These are phyloP conservation scores for Gryllus longicercus DNA, from an alignment of 2,888 invertebrate genomes.

Conservation along the genomic window DNA sequence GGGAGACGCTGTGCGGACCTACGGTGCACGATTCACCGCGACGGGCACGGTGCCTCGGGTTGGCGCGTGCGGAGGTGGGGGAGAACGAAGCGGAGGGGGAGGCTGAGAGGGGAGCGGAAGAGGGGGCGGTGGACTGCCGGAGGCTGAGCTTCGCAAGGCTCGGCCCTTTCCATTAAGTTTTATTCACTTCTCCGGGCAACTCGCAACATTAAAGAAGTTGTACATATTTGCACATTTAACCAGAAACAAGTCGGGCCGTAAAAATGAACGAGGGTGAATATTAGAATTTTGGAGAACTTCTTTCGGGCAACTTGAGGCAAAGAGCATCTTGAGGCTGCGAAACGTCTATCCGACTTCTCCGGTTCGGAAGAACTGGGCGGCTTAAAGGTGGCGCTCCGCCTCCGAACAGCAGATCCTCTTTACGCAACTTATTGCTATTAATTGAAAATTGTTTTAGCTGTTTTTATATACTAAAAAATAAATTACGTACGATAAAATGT, in stretches of 20 bases:
- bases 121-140: background rate
- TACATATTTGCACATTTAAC: conserved; percentile 17
- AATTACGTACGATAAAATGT: background rate
- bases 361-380: background rate
- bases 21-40: background rate
- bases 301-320: background rate
- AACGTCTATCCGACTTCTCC: background rate
- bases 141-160: background rate
- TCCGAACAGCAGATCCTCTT: background rate
- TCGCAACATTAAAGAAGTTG: conserved; percentile 8
- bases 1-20: no score
- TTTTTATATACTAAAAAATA: background rate
- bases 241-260: conserved; percentile 17
- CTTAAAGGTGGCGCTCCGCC: background rate
- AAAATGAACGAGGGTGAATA: conserved; percentile 17
- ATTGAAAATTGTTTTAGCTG: background rate
- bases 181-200: conserved; percentile 17
- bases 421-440: background rate
- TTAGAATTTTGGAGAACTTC: conserved; percentile 1
- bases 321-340: conserved; percentile 3
- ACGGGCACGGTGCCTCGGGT: background rate
- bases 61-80: background rate
- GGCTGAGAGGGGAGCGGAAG: background rate
- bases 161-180: background rate
- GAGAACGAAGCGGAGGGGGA: background rate